Conservation (phyloP, 2,113 vertebrate species). For the Sinocyclocheilus grahami region DNA sequence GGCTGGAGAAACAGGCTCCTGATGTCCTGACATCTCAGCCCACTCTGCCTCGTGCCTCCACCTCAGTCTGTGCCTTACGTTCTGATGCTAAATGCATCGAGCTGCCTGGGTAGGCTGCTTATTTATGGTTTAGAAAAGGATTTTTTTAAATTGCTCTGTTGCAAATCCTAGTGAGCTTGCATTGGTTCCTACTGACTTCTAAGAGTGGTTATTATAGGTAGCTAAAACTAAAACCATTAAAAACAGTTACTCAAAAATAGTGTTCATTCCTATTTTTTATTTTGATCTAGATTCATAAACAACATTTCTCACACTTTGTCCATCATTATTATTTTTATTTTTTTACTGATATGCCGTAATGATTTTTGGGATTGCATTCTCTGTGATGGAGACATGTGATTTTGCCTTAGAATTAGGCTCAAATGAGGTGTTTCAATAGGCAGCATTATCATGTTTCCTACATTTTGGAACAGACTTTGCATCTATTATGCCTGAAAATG, state of each 20-base stretch:
- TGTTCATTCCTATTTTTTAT: background rate
- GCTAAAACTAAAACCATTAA: too few species aligned
- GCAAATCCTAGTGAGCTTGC: background rate
- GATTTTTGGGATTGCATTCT: background rate
- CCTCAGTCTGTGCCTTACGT: slow-evolving; percentile 59
- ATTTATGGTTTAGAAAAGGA: background rate
- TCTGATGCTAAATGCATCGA: slow-evolving; percentile 57
- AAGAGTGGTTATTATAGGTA: too few species aligned
- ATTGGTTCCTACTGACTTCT: background rate
- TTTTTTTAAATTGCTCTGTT: background rate
- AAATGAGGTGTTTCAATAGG: background rate
- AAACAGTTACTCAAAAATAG: too few species aligned
- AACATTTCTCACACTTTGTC: background rate
- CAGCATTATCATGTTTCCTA: background rate
- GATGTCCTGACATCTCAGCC: slow-evolving; percentile 19
- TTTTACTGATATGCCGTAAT: background rate
- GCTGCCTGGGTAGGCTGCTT: background rate
- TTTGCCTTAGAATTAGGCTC: background rate
- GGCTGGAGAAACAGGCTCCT: slow-evolving; percentile 52
- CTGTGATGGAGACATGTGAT: background rate
- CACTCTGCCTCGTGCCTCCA: slow-evolving; percentile 46
- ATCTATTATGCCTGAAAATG: background rate
- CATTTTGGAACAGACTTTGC: background rate
- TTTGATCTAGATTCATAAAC: background rate
- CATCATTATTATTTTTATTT: background rate